Conservation (phyloP, 2,113 vertebrate species). For the Psittacara wagleri region DNA sequence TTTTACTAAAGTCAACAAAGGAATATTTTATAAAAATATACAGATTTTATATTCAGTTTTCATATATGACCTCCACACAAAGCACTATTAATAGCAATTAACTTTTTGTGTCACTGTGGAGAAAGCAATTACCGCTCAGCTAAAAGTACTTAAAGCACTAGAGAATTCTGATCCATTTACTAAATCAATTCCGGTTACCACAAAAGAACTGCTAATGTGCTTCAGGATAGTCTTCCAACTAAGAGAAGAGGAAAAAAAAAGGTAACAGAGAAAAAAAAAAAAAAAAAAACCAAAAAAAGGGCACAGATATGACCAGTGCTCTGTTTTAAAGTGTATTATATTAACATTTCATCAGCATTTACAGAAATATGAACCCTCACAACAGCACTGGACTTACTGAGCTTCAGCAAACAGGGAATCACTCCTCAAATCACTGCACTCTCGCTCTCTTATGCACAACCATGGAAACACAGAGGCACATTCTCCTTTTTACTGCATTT, state of each 20-base stretch:
- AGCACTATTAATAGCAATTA: constrained; percentile 55
- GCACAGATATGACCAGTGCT: background rate
- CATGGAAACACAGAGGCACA: background rate
- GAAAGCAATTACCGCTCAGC: constrained; percentile 52
- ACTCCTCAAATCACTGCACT: background rate
- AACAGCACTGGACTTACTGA: background rate
- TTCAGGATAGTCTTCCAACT: constrained; percentile 15
- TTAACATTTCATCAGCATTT: constrained; percentile 57
- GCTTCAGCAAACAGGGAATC: background rate
- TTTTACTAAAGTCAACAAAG: background rate
- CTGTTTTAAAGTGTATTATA: constrained; percentile 49
- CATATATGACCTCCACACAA: constrained; percentile 27
- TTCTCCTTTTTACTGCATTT: background rate
- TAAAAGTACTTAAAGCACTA: constrained; percentile 54
- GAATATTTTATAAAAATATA: background rate
- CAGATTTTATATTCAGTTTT: constrained; percentile 12
- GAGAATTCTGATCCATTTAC: constrained; percentile 48
- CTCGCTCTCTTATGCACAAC: background rate
- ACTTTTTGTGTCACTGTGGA: constrained; percentile 40
- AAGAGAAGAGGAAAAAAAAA: background rate
- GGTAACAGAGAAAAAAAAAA: too few species aligned
- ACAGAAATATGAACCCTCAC: constrained; percentile 11
- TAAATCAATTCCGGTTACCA: constrained; percentile 46
- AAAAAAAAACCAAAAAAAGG: too few species aligned
- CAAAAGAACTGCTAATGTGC: constrained; percentile 45